phyloP scores from a whole-genome alignment of 2,888 invertebrate genomes.

The Agonopterix arenella region DNA sequence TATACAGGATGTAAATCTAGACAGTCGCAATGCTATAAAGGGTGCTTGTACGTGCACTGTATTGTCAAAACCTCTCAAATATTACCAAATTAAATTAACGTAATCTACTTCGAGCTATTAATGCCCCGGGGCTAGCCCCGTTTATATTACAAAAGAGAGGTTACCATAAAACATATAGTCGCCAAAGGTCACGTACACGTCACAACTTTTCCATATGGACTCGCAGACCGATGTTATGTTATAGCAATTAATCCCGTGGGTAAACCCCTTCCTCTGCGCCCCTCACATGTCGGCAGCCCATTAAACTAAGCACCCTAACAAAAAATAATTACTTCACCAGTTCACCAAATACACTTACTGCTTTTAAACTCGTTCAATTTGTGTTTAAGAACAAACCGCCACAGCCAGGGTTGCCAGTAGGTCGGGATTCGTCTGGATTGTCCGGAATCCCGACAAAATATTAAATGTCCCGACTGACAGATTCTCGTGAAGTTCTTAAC shows the following conservation, averaged over 20 bases:
- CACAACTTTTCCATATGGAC: constrained; percentile 46
- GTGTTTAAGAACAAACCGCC: constrained; percentile 15
- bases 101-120: too few species aligned
- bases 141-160: not conserved
- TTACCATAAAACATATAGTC: not conserved
- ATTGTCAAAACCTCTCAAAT: too few species aligned
- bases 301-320: constrained; percentile 60
- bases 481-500: too few species aligned
- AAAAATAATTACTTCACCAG: constrained; percentile 64
- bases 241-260: constrained; percentile 27
- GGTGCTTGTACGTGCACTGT: too few species aligned
- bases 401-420: not conserved
- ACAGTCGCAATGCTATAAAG: too few species aligned
- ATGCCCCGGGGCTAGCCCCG: not conserved
- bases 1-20: too few species aligned
- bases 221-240: constrained; percentile 16
- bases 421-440: too few species aligned
- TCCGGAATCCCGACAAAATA: too few species aligned
- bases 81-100: too few species aligned
- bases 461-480: too few species aligned
- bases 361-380: constrained; percentile 47
- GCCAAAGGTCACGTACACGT: not conserved
- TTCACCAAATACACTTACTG: constrained; percentile 32
- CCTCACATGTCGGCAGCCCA: constrained; percentile 60
- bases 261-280: constrained; percentile 12